phyloP scores from a whole-genome alignment of 1,140 invertebrate species.

The Papilio polyxenes region DNA sequence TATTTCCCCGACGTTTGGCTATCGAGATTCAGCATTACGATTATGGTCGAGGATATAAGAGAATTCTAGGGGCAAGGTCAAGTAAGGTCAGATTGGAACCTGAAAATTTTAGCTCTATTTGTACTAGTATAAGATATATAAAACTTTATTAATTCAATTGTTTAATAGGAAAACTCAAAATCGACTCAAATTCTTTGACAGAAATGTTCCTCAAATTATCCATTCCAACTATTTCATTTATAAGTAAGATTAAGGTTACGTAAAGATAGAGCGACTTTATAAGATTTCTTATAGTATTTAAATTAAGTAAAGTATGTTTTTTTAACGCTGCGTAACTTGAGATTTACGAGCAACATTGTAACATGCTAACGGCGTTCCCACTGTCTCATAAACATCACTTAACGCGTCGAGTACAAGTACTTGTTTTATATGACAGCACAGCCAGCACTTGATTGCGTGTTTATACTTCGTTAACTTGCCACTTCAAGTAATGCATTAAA shows the following conservation, averaged over 20 bases:
- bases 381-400: conserved; percentile 3
- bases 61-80: background rate
- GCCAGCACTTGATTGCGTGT: background rate
- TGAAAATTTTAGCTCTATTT: no score
- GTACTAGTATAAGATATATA: no score
- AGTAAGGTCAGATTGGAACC: background rate
- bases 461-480: background rate
- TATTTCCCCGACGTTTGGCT: background rate
- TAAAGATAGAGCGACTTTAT: no score
- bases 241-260: no score
- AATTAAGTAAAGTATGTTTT: background rate
- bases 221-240: no score
- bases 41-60: background rate
- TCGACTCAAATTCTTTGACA: no score
- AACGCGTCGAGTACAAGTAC: background rate
- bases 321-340: background rate
- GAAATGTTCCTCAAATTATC: no score
- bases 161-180: no score
- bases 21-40: background rate
- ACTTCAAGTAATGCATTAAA: no score
- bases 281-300: background rate
- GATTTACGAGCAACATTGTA: conserved; percentile 7
- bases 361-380: background rate
- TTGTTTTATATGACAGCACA: background rate
- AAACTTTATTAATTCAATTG: no score